Conservation (phyloP, 2,113 vertebrate genomes). For the Bombycilla garrulus region DNA sequence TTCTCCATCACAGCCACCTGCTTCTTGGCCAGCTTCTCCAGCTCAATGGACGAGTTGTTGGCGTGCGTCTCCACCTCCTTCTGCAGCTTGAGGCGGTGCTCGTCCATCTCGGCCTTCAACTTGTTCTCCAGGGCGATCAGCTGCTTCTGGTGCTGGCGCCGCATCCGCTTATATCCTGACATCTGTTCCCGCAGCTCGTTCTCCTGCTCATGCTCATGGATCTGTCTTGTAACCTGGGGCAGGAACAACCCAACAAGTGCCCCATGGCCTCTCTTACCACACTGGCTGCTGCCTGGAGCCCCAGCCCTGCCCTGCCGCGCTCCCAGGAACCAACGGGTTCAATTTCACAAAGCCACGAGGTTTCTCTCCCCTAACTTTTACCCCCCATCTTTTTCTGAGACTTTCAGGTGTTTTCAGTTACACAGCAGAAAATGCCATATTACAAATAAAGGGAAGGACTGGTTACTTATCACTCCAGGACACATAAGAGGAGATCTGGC, state of each 20-base stretch:
- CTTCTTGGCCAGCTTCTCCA: slow-evolving; percentile 99
- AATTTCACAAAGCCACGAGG: background rate
- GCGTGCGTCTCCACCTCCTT: slow-evolving; percentile 99
- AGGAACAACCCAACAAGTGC: background rate
- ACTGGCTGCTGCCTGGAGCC: background rate
- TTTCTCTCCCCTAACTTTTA: background rate
- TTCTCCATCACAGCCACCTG: slow-evolving; percentile 93
- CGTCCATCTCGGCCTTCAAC: slow-evolving; percentile 99
- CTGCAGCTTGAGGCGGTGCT: slow-evolving; percentile 98
- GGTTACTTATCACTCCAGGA: background rate
- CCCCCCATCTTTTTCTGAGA: background rate
- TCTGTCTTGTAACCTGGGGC: slow-evolving; percentile 95
- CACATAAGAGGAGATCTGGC: background rate
- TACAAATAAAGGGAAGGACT: background rate
- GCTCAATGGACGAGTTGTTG: slow-evolving; percentile 99
- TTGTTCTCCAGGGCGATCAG: slow-evolving; percentile 99
- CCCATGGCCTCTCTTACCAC: background rate
- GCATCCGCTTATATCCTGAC: slow-evolving; percentile 99
- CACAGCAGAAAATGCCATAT: background rate
- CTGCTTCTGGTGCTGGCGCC: slow-evolving; percentile 99
- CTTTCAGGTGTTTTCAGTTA: background rate
- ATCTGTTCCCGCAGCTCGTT: slow-evolving; percentile 99
- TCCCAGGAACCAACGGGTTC: background rate
- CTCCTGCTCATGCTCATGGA: slow-evolving; percentile 99
- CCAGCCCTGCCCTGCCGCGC: background rate